Percentiles rank a stretch among this genome's conserved stretches.
These are phyloP conservation scores for Illadopsis cleaveri DNA, from an alignment of 2,113 vertebrate genomes.

Conservation along the genomic window DNA sequence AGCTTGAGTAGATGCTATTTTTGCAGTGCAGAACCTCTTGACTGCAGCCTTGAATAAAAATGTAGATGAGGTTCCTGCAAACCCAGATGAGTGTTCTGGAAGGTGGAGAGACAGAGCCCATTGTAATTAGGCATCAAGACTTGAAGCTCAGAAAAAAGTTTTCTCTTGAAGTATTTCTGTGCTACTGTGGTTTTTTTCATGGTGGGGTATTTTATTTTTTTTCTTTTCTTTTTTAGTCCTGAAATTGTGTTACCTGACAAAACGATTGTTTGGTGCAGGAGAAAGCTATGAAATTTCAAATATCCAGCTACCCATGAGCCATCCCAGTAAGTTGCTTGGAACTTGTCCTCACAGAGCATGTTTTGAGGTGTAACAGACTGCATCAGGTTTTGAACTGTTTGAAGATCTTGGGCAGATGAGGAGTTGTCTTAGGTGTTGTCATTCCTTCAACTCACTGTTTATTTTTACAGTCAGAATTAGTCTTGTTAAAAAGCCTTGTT, in stretches of 20 bases:
- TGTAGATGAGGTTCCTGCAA: neutral
- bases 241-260: neutral
- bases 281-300: neutral
- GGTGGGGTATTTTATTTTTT: neutral
- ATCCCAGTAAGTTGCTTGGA: neutral
- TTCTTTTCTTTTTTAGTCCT: fast-evolving
- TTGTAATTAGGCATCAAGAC: neutral
- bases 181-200: fast-evolving
- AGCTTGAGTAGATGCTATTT: neutral
- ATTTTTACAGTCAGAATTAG: neutral
- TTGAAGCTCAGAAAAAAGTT: neutral
- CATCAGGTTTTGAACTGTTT: neutral
- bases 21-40: neutral
- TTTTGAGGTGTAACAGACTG: neutral
- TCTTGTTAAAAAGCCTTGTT: neutral
- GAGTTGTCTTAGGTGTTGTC: neutral
- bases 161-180: neutral
- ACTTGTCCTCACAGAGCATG: neutral
- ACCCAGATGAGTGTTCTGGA: neutral
- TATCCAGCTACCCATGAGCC: neutral
- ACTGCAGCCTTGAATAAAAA: neutral
- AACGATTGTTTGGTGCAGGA: neutral
- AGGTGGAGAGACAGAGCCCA: neutral
- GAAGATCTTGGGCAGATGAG: neutral
- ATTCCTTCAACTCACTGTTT: neutral